Base-by-base conservation (phyloP, 2,113 vertebrate genomes). In the Seriola aureovittata region DNA sequence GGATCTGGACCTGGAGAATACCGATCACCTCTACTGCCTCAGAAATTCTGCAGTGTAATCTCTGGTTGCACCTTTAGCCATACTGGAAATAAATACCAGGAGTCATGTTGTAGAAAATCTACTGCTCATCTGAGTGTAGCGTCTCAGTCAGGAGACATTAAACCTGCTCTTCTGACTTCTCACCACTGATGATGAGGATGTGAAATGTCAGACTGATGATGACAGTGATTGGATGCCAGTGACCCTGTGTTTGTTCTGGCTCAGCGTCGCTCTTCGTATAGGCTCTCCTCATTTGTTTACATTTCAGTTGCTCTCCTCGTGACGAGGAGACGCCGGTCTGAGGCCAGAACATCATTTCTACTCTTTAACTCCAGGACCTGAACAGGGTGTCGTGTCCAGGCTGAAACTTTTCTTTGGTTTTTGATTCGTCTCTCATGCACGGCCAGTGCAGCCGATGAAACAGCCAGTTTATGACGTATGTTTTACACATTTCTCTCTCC, bases 221-320 rank as follows among this genome's bases (percentile, higher is more conserved):
- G 44, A 54, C 59, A 65, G 19, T 21, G 3, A 40, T 40, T 0
- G 4, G 46, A 19, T 19, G 50, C 8, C 4, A 34, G 48, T 54
- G 68, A 71, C 44, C 17, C 25, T 48, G 63, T 44, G 21, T 14
- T 29, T 25, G 50, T 1, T 80, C 38, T 65, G 38, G 12, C n/a
- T 44, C 1, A 36, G 6, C 38, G 48, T 75, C 70, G 38, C 67
- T 91, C 50, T 82, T 55, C 72, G n/a, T 40, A 57, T 70, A 42
- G 8, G 34, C 70, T 91, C 50, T 54, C 68, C 66, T 52, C 65
- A 72, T 75, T 68, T 79, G 80, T 91, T 92, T 89, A 90, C 89
- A 90, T 77, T 79, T 69, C 68, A 80, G 5, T 44, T 78, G 25
- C 17, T 68, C 48, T 38, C 42, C 16, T 76, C n/a, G 6, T 14